These are phyloP conservation scores for Odocoileus virginianus DNA, from an alignment of 2,113 vertebrate genomes.

Conservation along the genomic window DNA sequence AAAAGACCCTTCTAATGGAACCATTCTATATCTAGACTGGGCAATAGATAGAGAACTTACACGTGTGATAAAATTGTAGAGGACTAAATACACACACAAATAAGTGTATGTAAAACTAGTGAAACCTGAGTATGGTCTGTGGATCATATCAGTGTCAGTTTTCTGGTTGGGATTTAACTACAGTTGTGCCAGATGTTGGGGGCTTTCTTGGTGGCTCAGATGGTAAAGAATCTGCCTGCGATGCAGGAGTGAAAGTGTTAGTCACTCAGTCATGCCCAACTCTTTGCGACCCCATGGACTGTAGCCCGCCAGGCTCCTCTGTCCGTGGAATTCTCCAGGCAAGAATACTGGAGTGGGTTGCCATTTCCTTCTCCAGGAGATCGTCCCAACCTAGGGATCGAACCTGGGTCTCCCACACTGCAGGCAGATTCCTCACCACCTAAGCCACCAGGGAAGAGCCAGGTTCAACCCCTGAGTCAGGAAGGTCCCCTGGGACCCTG, in stretches of 20 bases:
- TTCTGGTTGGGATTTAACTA: not conserved
- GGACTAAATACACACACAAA: not conserved
- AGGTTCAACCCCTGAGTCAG: not conserved
- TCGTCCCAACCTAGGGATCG: not conserved
- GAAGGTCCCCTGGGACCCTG: not conserved
- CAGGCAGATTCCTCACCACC: not conserved
- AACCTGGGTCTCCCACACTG: not conserved
- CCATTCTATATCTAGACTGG: not conserved
- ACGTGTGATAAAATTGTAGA: not conserved
- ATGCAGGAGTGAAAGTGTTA: not conserved
- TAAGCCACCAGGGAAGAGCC: not conserved
- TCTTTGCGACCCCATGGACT: not conserved
- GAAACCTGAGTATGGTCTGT: not conserved
- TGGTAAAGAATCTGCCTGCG: not conserved
- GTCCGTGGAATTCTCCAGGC: not conserved
- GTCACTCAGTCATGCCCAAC: not conserved
- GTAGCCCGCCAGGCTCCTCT: not conserved
- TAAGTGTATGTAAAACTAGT: rapidly evolving
- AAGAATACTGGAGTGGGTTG: not conserved
- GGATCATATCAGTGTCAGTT: rapidly evolving
- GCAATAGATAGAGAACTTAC: not conserved
- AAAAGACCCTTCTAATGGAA: not conserved
- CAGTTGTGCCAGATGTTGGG: not conserved
- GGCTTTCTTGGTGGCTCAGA: not conserved
- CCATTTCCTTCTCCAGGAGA: not conserved